Evolutionary conservation across 2,888 invertebrate genomes (phyloP).

Genomic region (Baccha elongata): DNA sequence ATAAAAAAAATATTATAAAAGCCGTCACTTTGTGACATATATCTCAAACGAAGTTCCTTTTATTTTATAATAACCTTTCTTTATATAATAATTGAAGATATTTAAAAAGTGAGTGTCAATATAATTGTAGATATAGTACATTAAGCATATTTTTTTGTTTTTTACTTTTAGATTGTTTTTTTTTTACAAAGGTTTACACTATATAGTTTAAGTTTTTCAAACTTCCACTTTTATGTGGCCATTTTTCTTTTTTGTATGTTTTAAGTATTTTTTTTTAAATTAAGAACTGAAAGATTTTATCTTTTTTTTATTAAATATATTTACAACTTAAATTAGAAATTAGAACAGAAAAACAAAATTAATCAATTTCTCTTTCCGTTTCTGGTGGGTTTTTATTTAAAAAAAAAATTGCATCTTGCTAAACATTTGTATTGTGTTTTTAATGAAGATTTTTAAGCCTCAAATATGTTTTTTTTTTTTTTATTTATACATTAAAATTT

Average conservation of each 20-base stretch:
- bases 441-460: constrained; percentile 63
- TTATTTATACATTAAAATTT: constrained; percentile 21
- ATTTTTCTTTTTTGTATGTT: constrained; percentile 10
- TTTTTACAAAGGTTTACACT: constrained; percentile 54
- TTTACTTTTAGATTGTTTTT: constrained; percentile 54
- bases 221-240: constrained; percentile 56
- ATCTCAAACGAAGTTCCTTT: constrained; percentile 72
- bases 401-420: constrained; percentile 67
- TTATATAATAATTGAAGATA: constrained; percentile 66
- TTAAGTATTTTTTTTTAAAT: constrained; percentile 56
- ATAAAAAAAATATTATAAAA: constrained; percentile 74
- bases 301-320: constrained; percentile 59
- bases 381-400: constrained; percentile 70
- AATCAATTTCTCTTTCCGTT: constrained; percentile 40
- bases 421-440: constrained; percentile 29
- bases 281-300: constrained; percentile 65
- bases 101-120: constrained; percentile 68
- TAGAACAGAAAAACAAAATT: constrained; percentile 34
- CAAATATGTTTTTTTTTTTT: constrained; percentile 45
- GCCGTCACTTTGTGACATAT: constrained; percentile 75
- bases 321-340: constrained; percentile 60
- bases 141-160: constrained; percentile 51
- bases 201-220: constrained; percentile 53
- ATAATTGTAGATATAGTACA: constrained; percentile 52
- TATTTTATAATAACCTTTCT: constrained; percentile 55